These are phyloP conservation scores for Benitochromis conjunctus DNA, from an alignment of 2,113 vertebrate genomes.

Conservation along the genomic window DNA sequence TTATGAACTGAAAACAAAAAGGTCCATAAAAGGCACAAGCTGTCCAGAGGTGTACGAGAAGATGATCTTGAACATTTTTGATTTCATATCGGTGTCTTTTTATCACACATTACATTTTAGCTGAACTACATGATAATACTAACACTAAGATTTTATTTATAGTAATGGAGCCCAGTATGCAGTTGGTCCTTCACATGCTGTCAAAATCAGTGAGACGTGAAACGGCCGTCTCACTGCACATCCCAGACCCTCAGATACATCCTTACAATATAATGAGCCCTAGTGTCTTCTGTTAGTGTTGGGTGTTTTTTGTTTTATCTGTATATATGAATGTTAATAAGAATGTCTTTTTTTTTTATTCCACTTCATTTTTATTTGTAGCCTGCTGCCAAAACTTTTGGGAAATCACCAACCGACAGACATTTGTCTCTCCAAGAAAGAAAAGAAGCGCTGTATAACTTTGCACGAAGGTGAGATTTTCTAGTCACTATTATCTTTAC, in stretches of 20 bases:
- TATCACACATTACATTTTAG: not conserved
- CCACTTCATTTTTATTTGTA: constrained; percentile 39
- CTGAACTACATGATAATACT: not conserved
- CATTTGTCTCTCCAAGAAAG: constrained; percentile 94
- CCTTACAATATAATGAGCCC: not conserved
- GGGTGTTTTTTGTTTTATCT: not conserved
- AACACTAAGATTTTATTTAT: not conserved
- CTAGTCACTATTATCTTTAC: not conserved
- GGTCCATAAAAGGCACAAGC: not conserved
- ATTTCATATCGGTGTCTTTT: not conserved
- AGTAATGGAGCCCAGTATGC: not conserved
- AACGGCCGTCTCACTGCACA: not conserved
- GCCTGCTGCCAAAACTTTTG: constrained; percentile 80
- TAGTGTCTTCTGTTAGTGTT: not conserved
- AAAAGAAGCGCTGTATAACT: constrained; percentile 89
- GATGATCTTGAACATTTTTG: not conserved
- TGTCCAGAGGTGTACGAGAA: not conserved
- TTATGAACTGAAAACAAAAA: not conserved
- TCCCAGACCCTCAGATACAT: not conserved
- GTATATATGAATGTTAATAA: not conserved
- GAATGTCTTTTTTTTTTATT: not conserved
- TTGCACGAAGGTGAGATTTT: constrained; percentile 86
- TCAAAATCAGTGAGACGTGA: not conserved
- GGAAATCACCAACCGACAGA: constrained; percentile 84
- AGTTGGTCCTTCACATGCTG: not conserved